Base-by-base conservation (phyloP, 2,113 vertebrate genomes). In the Nothoprocta pentlandii region DNA sequence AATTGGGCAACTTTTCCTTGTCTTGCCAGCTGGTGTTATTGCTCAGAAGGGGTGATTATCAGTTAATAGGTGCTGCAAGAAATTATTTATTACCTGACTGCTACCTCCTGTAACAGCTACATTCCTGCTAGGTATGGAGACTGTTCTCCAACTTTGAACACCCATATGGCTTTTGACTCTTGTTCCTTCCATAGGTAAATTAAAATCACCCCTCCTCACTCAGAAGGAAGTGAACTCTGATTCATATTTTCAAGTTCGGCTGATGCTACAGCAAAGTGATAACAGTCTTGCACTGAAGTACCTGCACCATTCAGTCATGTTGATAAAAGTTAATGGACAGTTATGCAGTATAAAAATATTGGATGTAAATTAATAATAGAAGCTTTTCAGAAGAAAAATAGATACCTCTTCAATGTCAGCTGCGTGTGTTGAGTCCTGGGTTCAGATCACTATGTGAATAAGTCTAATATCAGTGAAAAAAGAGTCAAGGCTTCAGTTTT, bases 91-190 rank as follows among this genome's bases (percentile, higher is more conserved):
- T 77, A 74, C 7, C 36, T 70, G 74, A 39, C 36, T 67, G 6
- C 4, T 62, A 1, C 15, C 14, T 77, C 6, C 46, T 75, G 32
- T 74, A 69, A 28, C 19, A 19, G 2, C 4, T 51, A 32, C 0
- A 2, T 58, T 86, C 16, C 10, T 66, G 12, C 21, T 76, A 28
- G 49, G 44, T 49, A 39, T 36, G 26, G 36, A 84, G 5, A 4
- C 81, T 85, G 19, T n/a, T 75, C 5, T 85, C 62, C 42, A 9
- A 4, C 39, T 56, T 2, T n/a, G 49, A 89, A 44, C 1, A 30
- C 26, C 6, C 36, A 26, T 32, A 20, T 15, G 53, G 13, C 22
- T 90, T 79, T 71, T 14, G 3, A 44, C 9, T 68, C 47, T 91
- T 71, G 63, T 69, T 56, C 54, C 15, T 17, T 80, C 32, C 39